Evolutionary conservation across 2,797 vertebrate species (phyloP).

Genomic region (Notolepis coatsorum): DNA sequence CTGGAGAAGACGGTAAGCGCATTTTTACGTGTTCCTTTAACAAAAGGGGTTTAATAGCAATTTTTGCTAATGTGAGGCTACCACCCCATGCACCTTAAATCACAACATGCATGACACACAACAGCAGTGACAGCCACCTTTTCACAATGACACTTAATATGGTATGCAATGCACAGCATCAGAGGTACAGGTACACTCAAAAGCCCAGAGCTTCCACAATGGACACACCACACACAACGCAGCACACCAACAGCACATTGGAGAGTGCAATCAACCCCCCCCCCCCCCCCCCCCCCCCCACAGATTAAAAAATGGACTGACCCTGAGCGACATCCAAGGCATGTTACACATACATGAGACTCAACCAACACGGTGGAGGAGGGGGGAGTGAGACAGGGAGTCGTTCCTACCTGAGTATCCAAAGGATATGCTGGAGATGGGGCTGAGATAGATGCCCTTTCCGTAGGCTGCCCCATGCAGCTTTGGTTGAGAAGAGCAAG

Average conservation of each 20-base stretch:
- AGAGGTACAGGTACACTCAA: conserved; percentile 13
- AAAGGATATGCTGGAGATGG: conserved; percentile 99
- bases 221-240: conserved; percentile 43
- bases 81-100: too few relatives aligned
- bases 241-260: conserved; percentile 44
- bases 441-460: conserved; percentile 99
- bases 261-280: conserved; percentile 33
- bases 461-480: conserved; percentile 99
- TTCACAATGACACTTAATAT: conserved; percentile 44
- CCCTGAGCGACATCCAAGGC: conserved; percentile 50
- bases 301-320: conserved; percentile 47
- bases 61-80: too few relatives aligned
- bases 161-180: conserved; percentile 22
- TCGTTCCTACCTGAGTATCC: conserved; percentile 98
- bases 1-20: too few relatives aligned
- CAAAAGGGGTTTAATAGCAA: too few relatives aligned
- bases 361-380: conserved; percentile 39
- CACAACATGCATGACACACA: too few relatives aligned
- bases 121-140: conserved; percentile 23
- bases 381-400: conserved; percentile 20
- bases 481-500: conserved; percentile 92
- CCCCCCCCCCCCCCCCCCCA: neutral
- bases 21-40: too few relatives aligned
- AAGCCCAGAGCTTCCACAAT: conserved; percentile 32
- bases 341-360: conserved; percentile 48